phyloP scores from a whole-genome alignment of 1,140 invertebrate genomes.

The Polyergus mexicanus region DNA sequence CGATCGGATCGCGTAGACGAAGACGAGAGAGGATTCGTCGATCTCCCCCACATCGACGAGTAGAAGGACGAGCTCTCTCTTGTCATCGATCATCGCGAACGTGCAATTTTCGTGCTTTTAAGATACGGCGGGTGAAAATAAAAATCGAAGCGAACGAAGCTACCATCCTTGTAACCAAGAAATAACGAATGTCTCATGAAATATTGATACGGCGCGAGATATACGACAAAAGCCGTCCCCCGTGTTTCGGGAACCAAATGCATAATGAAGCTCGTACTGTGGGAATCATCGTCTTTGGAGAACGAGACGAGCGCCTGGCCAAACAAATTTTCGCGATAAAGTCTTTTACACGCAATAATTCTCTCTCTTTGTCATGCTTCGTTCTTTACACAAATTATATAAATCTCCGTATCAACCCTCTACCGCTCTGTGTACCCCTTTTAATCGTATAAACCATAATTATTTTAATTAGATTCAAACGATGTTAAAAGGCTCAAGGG shows the following conservation, averaged over 20 bases:
- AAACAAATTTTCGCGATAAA: conserved; percentile 48
- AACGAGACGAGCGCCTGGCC: conserved; percentile 48
- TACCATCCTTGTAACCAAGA: background rate
- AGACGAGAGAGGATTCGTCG: conserved; percentile 32
- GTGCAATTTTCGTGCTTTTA: conserved; percentile 20
- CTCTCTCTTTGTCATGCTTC: background rate
- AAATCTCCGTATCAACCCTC: conserved; percentile 32
- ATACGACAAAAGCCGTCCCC: conserved; percentile 29
- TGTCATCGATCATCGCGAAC: conserved; percentile 36
- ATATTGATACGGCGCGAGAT: conserved; percentile 39
- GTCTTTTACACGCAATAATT: background rate
- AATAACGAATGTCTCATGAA: conserved; percentile 53
- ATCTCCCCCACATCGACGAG: background rate
- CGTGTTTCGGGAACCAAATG: conserved; percentile 63
- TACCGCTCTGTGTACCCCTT: background rate
- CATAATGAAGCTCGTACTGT: conserved; percentile 62
- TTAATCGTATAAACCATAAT: conserved; percentile 33
- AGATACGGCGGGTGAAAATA: background rate
- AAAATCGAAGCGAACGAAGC: conserved; percentile 24
- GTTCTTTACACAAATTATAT: conserved; percentile 39
- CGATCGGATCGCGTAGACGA: background rate
- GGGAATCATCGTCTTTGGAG: conserved; percentile 23
- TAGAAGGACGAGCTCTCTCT: conserved; percentile 8
- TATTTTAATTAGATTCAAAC: conserved; percentile 40
- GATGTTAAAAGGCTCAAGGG: conserved; percentile 22